Percentiles rank a stretch among this genome's conserved stretches.
phyloP scores from a whole-genome alignment of 2,113 vertebrate species.

The Uria aalge region DNA sequence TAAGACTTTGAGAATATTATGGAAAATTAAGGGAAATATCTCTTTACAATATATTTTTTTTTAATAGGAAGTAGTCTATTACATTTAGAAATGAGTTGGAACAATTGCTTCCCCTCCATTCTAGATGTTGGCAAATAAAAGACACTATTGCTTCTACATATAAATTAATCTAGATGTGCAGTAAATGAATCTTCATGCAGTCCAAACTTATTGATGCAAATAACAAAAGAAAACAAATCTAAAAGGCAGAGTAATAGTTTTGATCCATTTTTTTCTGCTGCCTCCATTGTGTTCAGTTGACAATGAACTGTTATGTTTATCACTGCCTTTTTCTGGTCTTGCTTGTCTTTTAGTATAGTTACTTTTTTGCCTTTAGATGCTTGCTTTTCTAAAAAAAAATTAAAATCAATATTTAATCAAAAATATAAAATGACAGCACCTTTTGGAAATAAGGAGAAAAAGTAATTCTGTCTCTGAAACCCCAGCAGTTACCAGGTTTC shows the following conservation, averaged over 20 bases:
- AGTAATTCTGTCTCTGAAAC: not conserved
- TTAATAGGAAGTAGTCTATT: not conserved
- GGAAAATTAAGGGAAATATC: not conserved
- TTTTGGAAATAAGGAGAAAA: not conserved
- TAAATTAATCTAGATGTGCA: not conserved
- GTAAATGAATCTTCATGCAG: not conserved
- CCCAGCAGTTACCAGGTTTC: not conserved
- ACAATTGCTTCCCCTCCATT: not conserved
- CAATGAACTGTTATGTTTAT: not conserved
- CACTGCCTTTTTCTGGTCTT: not conserved
- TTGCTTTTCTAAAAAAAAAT: not conserved
- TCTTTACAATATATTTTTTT: not conserved
- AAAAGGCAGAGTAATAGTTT: not conserved
- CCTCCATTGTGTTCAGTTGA: not conserved
- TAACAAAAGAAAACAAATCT: not conserved
- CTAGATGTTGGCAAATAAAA: not conserved
- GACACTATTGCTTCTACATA: not conserved
- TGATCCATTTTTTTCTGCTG: not conserved
- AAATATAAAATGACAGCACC: not conserved
- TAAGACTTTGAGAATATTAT: not conserved
- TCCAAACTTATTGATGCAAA: not conserved
- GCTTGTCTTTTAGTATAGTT: not conserved
- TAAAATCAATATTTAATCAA: not conserved
- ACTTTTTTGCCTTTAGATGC: not conserved
- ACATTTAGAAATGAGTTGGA: not conserved